These are phyloP conservation scores for Saccopteryx bilineata DNA, from an alignment of 2,113 vertebrate species.

Conservation along the genomic window DNA sequence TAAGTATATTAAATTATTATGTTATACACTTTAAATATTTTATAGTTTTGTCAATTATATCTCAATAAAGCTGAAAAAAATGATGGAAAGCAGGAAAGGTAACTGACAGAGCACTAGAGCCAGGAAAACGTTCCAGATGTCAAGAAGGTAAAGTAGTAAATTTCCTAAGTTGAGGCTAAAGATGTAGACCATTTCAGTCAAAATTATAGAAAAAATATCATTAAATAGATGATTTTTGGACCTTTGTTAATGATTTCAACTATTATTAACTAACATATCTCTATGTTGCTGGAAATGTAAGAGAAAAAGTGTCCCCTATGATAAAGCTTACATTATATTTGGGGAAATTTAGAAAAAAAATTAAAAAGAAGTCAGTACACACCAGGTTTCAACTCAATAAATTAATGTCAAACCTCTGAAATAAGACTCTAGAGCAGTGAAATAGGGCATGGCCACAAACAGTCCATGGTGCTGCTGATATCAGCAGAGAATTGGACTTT, in stretches of 20 bases:
- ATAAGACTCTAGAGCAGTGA: background rate
- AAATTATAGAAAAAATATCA: background rate
- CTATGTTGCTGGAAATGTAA: background rate
- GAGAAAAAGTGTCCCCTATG: background rate
- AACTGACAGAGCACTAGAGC: background rate
- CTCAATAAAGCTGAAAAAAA: background rate
- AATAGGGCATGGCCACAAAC: background rate
- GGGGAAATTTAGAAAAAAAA: background rate
- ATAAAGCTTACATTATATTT: background rate
- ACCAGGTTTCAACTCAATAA: slow-evolving; percentile 22
- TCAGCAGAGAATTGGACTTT: slow-evolving; percentile 59
- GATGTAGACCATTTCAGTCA: background rate
- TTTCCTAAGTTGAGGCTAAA: background rate
- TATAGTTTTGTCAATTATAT: background rate
- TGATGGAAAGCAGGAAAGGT: background rate
- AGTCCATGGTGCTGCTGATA: background rate
- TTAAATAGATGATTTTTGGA: background rate
- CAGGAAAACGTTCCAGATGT: background rate
- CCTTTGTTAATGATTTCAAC: background rate
- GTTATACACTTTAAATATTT: background rate
- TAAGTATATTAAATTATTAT: background rate
- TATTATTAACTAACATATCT: background rate
- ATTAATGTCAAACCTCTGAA: background rate
- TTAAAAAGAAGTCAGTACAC: slow-evolving; percentile 3
- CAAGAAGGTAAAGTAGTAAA: background rate